Evolutionary conservation across 2,113 vertebrate species (phyloP).

Genomic region (Hyperopisus bebe): DNA sequence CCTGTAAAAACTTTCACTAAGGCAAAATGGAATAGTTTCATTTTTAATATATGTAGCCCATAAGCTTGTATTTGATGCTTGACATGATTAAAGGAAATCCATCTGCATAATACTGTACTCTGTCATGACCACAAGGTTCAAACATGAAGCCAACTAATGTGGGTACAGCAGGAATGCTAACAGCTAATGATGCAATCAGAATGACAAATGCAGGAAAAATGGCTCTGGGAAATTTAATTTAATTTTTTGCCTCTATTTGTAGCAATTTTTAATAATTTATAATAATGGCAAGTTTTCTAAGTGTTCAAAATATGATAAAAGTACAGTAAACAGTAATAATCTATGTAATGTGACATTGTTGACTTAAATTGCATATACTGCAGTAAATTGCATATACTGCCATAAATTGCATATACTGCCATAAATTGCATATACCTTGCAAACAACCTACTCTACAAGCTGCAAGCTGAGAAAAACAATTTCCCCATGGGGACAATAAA

Average conservation of each 20-base stretch:
- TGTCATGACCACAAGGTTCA: neutral
- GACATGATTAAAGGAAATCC: neutral
- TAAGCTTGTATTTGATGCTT: neutral
- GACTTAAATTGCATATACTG: no score
- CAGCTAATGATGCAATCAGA: neutral
- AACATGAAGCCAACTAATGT: neutral
- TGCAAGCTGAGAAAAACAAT: no score
- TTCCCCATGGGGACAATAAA: no score
- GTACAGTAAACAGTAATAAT: neutral
- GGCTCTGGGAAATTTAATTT: neutral
- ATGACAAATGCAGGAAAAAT: neutral
- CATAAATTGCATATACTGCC: neutral
- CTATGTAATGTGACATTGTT: neutral
- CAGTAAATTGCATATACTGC: neutral
- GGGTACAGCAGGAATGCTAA: neutral
- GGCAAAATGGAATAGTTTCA: neutral
- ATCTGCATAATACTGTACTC: neutral
- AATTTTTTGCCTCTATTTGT: neutral
- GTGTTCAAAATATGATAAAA: neutral
- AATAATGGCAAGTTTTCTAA: neutral
- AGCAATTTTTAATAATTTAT: neutral
- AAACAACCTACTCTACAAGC: no score
- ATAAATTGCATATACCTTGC: no score
- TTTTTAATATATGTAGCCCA: neutral
- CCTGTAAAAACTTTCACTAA: neutral